phyloP scores from a whole-genome alignment of 2,797 vertebrate genomes.

The Hydrocynus forskahlii region DNA sequence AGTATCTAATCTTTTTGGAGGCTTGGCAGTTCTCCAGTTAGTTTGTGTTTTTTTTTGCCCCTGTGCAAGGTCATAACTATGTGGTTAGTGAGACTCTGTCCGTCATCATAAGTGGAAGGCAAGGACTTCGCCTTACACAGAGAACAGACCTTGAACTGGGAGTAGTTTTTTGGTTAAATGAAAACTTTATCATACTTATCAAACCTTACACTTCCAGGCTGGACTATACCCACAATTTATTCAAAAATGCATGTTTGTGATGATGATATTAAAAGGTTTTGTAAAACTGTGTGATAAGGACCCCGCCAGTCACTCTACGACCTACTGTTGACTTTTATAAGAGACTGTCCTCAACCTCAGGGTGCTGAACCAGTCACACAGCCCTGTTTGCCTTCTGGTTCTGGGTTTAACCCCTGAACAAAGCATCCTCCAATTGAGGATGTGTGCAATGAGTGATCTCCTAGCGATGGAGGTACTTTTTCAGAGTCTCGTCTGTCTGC shows the following conservation, averaged over 20 bases:
- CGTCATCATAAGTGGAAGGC: neutral
- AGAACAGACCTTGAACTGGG: neutral
- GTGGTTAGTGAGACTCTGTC: neutral
- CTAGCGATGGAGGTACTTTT: constrained; percentile 23
- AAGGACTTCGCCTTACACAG: neutral
- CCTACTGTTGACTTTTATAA: neutral
- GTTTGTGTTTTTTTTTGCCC: neutral
- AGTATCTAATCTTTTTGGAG: neutral
- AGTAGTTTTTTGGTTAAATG: neutral
- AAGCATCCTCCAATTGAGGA: neutral
- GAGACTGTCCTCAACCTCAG: neutral
- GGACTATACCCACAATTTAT: too few relatives aligned
- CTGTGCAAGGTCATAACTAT: neutral
- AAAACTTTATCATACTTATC: too few relatives aligned
- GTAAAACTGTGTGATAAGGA: too few relatives aligned
- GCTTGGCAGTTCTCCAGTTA: neutral
- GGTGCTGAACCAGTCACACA: neutral
- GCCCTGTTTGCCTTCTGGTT: neutral
- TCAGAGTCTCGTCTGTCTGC: too few relatives aligned
- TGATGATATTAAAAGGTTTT: too few relatives aligned
- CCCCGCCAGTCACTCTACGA: too few relatives aligned
- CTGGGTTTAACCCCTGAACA: neutral
- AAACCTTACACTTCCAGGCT: too few relatives aligned
- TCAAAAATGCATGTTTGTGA: too few relatives aligned
- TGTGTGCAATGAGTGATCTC: constrained; percentile 8